Percentiles rank a stretch among this genome's conserved stretches.
These are phyloP conservation scores for Schizopygopsis pylzovi DNA, from an alignment of 2,797 vertebrate genomes.

Conservation along the genomic window DNA sequence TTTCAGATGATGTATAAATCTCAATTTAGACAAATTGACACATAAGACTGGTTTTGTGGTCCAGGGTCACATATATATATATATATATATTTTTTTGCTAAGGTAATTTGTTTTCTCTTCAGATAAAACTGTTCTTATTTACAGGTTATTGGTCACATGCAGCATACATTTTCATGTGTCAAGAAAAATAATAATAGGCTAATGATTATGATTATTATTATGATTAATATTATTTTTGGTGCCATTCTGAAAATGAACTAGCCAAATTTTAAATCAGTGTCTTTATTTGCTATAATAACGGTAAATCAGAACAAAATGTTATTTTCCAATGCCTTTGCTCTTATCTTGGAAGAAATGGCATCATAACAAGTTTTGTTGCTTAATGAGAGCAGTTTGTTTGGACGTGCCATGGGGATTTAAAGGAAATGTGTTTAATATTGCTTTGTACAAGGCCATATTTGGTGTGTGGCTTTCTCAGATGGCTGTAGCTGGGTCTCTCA, in stretches of 20 bases:
- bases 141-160: neutral
- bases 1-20: no score
- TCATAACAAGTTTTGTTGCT: constrained; percentile 33
- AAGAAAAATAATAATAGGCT: no score
- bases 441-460: constrained; percentile 59
- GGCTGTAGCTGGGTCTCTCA: constrained; percentile 45
- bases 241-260: neutral
- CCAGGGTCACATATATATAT: no score
- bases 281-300: constrained; percentile 1
- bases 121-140: neutral
- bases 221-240: no score
- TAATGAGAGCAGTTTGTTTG: constrained; percentile 37
- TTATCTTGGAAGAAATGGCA: constrained; percentile 29
- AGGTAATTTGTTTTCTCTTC: neutral
- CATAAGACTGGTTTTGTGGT: no score
- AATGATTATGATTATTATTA: no score
- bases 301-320: neutral
- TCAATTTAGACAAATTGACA: no score
- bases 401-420: constrained; percentile 37
- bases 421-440: constrained; percentile 52
- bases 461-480: constrained; percentile 52
- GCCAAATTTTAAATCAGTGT: neutral
- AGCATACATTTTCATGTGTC: neutral
- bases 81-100: no score
- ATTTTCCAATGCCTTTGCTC: neutral